These are phyloP conservation scores for Henicopernis longicauda DNA, from an alignment of 2,113 vertebrate species.

Conservation along the genomic window DNA sequence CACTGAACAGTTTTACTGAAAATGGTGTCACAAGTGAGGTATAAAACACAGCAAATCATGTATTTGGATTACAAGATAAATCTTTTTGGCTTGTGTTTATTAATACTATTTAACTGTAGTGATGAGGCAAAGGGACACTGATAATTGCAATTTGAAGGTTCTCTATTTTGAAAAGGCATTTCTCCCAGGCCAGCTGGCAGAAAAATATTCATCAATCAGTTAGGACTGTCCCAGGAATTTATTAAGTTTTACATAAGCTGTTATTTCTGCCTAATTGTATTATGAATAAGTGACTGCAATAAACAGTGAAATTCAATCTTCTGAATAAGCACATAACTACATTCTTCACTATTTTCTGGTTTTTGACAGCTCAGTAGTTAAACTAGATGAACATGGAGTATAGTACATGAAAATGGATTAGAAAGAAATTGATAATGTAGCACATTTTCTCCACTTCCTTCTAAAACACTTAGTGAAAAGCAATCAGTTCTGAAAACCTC, in stretches of 20 bases:
- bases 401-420: constrained; percentile 50
- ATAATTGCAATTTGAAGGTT: neutral
- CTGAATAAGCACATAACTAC: constrained; percentile 2
- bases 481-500: constrained; percentile 53
- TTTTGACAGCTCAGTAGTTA: constrained; percentile 53
- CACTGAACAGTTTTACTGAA: neutral
- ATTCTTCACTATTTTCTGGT: constrained; percentile 15
- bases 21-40: fast-evolving
- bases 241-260: constrained; percentile 36
- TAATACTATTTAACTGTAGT: neutral
- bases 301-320: neutral
- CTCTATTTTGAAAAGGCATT: neutral
- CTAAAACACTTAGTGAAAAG: constrained; percentile 46
- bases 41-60: neutral
- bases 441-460: constrained; percentile 7
- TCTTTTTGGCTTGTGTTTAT: neutral
- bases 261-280: constrained; percentile 28
- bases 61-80: neutral
- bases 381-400: constrained; percentile 22
- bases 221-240: constrained; percentile 22
- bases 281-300: constrained; percentile 17
- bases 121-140: neutral
- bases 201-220: constrained; percentile 28
- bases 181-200: neutral
- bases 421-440: constrained; percentile 58